Conservation (phyloP, 2,113 vertebrate genomes). For the Dicerorhinus sumatrensis region DNA sequence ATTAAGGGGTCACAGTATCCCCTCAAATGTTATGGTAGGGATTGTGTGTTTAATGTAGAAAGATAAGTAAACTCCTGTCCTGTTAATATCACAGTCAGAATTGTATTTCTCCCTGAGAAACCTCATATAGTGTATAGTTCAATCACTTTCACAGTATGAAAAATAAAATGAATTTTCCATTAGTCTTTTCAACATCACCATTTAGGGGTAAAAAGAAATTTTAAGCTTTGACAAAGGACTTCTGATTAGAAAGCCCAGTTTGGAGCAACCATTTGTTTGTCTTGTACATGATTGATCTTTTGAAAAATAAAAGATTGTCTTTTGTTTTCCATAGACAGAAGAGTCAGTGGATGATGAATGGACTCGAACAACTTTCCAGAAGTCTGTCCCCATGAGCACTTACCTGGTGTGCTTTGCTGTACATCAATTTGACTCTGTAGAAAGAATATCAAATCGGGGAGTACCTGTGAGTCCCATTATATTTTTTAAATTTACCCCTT, state of each 20-base stretch:
- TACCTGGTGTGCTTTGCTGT: constrained; percentile 98
- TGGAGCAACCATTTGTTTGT: neutral
- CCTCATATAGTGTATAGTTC: neutral
- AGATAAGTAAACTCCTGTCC: neutral
- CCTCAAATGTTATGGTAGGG: neutral
- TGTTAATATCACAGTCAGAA: neutral
- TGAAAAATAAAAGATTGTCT: constrained; percentile 30
- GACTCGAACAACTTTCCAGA: constrained; percentile 88
- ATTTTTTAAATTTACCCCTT: neutral
- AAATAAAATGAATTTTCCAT: constrained; percentile 11
- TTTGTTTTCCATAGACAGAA: constrained; percentile 83
- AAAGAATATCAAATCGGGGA: constrained; percentile 82
- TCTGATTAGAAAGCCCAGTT: neutral
- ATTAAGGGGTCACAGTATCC: neutral
- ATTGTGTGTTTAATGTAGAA: neutral
- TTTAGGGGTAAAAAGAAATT: neutral
- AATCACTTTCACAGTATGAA: neutral
- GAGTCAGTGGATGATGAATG: constrained; percentile 66
- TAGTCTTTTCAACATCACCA: neutral
- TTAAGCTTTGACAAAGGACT: neutral
- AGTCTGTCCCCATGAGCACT: constrained; percentile 96
- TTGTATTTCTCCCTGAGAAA: neutral
- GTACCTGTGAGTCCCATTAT: constrained; percentile 88
- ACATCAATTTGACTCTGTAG: constrained; percentile 88
- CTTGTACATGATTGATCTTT: neutral